phyloP scores from a whole-genome alignment of 2,888 invertebrate genomes.

The Oscheius sp. region DNA sequence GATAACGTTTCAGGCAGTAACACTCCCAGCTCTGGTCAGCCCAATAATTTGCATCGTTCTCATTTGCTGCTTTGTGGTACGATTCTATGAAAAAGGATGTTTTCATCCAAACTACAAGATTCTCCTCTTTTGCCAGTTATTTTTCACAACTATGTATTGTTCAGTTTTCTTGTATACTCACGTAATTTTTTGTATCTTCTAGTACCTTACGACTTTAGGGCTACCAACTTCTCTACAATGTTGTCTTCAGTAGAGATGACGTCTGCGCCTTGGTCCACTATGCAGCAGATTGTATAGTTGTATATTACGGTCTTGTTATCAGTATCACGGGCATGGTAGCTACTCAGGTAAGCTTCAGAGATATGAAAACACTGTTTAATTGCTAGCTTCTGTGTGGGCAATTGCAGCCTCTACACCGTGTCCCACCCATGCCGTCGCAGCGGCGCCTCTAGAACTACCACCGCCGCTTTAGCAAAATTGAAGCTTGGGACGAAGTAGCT shows the following conservation, averaged over 20 bases:
- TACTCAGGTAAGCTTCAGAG: background rate
- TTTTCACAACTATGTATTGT: conserved; percentile 27
- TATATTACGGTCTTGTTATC: conserved; percentile 13
- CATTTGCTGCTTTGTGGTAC: conserved; percentile 5
- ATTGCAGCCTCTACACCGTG: too few species aligned
- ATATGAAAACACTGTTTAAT: background rate
- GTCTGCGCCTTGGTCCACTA: conserved; percentile 16
- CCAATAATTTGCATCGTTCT: conserved; percentile 20
- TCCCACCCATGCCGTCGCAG: too few species aligned
- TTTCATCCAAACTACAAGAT: conserved; percentile 27
- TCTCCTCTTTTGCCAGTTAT: conserved; percentile 14
- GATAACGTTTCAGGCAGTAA: conserved; percentile 11
- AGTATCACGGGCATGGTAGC: conserved; percentile 24
- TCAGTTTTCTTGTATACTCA: conserved; percentile 27
- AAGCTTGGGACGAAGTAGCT: too few species aligned
- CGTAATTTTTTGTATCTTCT: background rate
- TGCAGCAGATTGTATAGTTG: conserved; percentile 20
- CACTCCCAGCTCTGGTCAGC: conserved; percentile 14
- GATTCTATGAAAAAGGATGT: conserved; percentile 17
- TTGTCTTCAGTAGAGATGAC: too few species aligned
- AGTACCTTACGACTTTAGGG: too few species aligned
- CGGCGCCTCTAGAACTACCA: too few species aligned
- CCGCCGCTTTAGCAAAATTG: too few species aligned
- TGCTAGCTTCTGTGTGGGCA: too few species aligned
- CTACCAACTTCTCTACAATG: too few species aligned